Percentiles rank a stretch among this genome's conserved stretches.
Conservation (phyloP, 2,113 vertebrate genomes). For the Octodon degus region DNA sequence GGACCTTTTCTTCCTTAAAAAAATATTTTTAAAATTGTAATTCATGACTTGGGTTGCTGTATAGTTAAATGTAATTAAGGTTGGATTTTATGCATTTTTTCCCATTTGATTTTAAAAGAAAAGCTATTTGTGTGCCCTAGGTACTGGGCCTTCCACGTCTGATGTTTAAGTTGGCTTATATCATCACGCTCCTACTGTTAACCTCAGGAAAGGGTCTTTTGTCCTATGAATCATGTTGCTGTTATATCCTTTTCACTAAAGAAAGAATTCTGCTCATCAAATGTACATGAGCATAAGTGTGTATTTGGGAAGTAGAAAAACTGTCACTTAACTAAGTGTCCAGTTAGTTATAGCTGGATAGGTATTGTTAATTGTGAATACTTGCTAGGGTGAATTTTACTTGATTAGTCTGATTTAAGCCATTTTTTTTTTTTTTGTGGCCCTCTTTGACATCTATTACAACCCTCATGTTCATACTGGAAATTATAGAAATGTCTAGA, state of each 20-base stretch:
- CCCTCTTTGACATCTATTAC: slow-evolving; percentile 28
- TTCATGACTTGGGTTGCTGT: neutral
- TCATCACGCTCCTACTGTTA: neutral
- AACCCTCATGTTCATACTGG: neutral
- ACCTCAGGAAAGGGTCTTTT: neutral
- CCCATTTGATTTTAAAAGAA: neutral
- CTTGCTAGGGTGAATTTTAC: neutral
- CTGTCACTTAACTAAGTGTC: neutral
- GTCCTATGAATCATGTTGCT: neutral
- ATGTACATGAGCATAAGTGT: neutral
- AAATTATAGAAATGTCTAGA: slow-evolving; percentile 26
- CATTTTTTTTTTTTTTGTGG: neutral
- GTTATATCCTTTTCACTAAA: neutral
- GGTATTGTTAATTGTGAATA: neutral
- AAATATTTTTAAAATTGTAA: neutral
- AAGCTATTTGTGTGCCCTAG: neutral
- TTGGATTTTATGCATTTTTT: neutral
- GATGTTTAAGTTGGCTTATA: rapidly evolving
- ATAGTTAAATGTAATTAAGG: neutral
- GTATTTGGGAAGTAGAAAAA: neutral
- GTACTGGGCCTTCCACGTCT: neutral
- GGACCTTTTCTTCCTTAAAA: neutral
- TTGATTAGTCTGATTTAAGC: neutral
- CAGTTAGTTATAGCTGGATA: neutral
- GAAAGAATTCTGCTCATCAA: neutral